Evolutionary conservation across 2,888 invertebrate genomes (phyloP), one percentile per base, ranked within the genome.

Genomic region (Megalurothrips usitatus): DNA sequence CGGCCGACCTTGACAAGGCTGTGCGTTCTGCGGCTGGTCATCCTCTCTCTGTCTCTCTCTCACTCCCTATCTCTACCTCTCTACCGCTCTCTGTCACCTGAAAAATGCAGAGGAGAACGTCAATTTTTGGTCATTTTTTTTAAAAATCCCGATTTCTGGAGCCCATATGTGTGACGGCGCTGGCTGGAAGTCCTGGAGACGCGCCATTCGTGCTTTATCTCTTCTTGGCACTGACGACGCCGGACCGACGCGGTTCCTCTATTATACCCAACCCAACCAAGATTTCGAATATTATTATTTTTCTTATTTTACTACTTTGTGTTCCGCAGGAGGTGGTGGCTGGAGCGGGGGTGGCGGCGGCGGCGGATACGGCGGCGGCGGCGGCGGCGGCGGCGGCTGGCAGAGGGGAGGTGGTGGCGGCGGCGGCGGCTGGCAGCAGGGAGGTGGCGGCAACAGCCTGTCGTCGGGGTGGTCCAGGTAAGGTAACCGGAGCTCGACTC

Each of bases 301-400:
- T 43, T 4, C 6, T 43, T 43, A 4, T 43, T 43, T 43, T 6
- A n/a, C n/a, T n/a, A 14, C 52, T 52, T 17, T 52, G 52, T 52
- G 52, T 14, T 23, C 23, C 23, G 68, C 68, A 75, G 68, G 68
- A 26, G 68, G 68, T 10, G 68, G 68, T 26, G 68, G 68, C 68
- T 75, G 68, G 68, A 75, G 19, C 58, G 58, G 58, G 14, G 58
- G 58, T 19, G 58, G 58, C 58, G 58, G 58, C 58, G 58, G 58
- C 1, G 58, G 58, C 58, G 58, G 58, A 11, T 58, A 75, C 68
- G 26, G 68, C 68, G 26, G 26, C 26, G 68, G 68, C 1, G 68
- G 68, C 26, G 26, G 68, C 26, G 68, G 68, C 68, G 68, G 68
- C 68, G 68, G 68, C 1, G 68, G 68, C 1, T 23, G 68, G 68